Conservation (phyloP, 2,797 vertebrate genomes). For the Cuculus canorus region DNA sequence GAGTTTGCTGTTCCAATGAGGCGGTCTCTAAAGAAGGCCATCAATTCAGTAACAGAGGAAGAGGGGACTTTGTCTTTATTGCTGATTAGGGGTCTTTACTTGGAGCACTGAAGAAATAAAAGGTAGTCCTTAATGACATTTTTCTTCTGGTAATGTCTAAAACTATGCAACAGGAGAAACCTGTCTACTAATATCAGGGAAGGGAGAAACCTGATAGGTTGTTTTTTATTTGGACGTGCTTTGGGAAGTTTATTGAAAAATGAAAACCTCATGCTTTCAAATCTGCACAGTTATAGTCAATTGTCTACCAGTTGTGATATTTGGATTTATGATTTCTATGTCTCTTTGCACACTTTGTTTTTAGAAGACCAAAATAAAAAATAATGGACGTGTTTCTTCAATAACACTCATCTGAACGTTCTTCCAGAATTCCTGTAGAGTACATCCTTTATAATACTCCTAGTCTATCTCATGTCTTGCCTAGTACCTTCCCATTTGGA, state of each 20-base stretch:
- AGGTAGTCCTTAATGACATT: background rate
- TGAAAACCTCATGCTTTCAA: background rate
- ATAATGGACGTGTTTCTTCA: background rate
- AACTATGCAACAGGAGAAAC: background rate
- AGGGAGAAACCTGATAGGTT: background rate
- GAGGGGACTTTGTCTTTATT: background rate
- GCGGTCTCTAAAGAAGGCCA: background rate
- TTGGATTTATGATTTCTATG: background rate
- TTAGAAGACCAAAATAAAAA: background rate
- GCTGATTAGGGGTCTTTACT: background rate
- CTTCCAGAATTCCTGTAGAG: background rate
- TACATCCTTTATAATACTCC: background rate
- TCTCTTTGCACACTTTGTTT: background rate
- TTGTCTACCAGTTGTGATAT: background rate
- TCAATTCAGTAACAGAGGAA: background rate
- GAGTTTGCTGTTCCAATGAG: background rate
- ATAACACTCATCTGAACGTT: background rate
- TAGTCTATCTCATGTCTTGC: background rate
- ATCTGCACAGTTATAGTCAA: background rate
- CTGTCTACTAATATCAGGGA: background rate
- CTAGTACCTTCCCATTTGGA: background rate
- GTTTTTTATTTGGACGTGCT: background rate
- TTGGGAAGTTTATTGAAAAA: background rate
- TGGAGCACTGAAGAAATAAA: background rate
- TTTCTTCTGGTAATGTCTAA: background rate